Base-by-base conservation (phyloP, 2,888 invertebrate genomes). In the Epistrophe eligans region DNA sequence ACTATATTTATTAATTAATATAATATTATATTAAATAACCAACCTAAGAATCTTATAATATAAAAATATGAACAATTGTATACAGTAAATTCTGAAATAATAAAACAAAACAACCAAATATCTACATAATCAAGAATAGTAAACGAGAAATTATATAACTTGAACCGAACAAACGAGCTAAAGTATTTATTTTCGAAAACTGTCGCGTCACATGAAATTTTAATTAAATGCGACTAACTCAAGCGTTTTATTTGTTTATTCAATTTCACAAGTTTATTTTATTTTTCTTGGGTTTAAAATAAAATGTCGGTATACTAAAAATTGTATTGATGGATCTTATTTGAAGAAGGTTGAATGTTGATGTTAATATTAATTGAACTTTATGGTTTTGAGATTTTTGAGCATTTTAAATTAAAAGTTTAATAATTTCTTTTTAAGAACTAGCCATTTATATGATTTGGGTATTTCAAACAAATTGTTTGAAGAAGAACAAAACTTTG, bases 191-290 rank as follows among this genome's bases (percentile, higher is more conserved):
- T 50, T 19, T 10, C 19, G 11, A 50, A 24, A 24, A 17, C 3
- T 15, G 15, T 9, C 35, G n/a, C 1, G 35, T 28, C 28, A 43
- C 24, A 62, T n/a, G 4, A 9, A 62, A 45, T 43, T 62, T 24
- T 62, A 43, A 62, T 43, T n/a, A n/a, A 62, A 28, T 24, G 43
- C 10, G 10, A 43, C 43, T 43, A 5, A 45, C 43, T 62, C 43
- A 43, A 62, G 28, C 62, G 28, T 45, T 35, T 35, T 7, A 13
- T 11, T 17, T 17, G 1, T 35, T 17, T 17, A 10, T 35, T 35
- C n/a, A 10, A n/a, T 35, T 11, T n/a, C 35, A 35, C n/a, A 58
- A 35, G 5, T n/a, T 17, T 17, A 57, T 15, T 57, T 32, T n/a
- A 32, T 52, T 55, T 15, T 17, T 48, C 9, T 48, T 9, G 24